Evolutionary conservation across 2,888 invertebrate species (phyloP).

Genomic region (Drosophila quinaria): DNA sequence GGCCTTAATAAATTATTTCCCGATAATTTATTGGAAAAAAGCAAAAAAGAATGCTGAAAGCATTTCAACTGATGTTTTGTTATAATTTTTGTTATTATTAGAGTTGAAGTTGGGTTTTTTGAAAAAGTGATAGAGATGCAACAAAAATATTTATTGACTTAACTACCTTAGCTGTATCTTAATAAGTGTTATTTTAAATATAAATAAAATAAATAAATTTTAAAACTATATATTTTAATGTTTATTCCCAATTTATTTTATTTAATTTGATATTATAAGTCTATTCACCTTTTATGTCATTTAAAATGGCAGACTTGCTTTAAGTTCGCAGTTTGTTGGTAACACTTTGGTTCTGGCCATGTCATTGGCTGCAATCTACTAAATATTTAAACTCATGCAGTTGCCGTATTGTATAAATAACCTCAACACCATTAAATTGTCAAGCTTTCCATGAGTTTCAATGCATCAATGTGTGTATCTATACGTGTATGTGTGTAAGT

Average conservation of each 20-base stretch:
- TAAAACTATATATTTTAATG: too few species aligned
- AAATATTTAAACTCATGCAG: conserved; percentile 68
- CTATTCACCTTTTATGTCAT: not conserved
- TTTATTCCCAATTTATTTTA: too few species aligned
- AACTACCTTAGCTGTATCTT: too few species aligned
- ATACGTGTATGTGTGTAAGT: conserved; percentile 28
- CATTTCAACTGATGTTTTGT: too few species aligned
- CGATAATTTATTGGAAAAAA: not conserved
- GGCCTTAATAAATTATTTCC: not conserved
- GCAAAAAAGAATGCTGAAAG: too few species aligned
- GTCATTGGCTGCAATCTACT: conserved; percentile 54
- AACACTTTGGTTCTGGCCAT: conserved; percentile 29
- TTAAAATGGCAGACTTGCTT: conserved; percentile 28
- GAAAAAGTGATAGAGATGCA: too few species aligned
- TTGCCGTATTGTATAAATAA: conserved; percentile 74
- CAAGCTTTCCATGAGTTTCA: conserved; percentile 29
- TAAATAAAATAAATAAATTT: too few species aligned
- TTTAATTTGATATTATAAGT: too few species aligned
- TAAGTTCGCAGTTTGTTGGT: conserved; percentile 21
- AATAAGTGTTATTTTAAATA: too few species aligned
- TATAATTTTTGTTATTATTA: too few species aligned
- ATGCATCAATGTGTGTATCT: conserved; percentile 18
- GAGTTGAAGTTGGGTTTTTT: too few species aligned
- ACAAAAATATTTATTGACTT: too few species aligned
- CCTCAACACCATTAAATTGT: conserved; percentile 79